These are phyloP conservation scores for Cuniculus paca DNA, from an alignment of 2,797 vertebrate genomes.

Conservation along the genomic window DNA sequence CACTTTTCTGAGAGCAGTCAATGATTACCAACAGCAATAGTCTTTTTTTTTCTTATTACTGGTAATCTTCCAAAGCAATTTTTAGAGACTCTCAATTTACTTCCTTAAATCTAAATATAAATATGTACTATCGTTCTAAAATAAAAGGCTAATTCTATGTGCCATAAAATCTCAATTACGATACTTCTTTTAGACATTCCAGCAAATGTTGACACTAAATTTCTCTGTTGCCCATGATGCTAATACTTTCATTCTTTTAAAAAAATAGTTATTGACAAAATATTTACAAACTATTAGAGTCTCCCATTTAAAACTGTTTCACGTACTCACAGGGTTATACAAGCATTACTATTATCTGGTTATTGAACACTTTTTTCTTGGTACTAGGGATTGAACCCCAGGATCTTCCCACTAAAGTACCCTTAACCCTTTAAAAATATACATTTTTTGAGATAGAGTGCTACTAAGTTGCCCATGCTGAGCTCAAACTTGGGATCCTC, in stretches of 20 bases:
- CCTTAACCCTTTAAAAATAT: neutral
- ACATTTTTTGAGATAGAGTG: neutral
- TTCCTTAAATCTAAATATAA: slow-evolving; percentile 51
- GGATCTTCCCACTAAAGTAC: neutral
- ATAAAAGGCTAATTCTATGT: neutral
- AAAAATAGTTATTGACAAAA: slow-evolving; percentile 19
- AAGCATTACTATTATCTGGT: neutral
- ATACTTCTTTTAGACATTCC: neutral
- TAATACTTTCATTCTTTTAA: neutral
- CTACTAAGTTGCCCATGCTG: neutral
- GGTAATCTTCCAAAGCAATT: slow-evolving; percentile 15
- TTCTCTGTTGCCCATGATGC: neutral
- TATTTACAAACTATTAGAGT: slow-evolving; percentile 12
- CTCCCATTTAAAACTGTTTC: slow-evolving; percentile 22
- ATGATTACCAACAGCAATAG: neutral
- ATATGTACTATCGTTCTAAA: slow-evolving; percentile 1
- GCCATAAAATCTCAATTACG: slow-evolving; percentile 33
- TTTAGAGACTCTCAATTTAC: slow-evolving; percentile 51
- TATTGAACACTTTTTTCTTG: neutral
- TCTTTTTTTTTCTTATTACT: neutral
- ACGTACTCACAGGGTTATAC: slow-evolving; percentile 1
- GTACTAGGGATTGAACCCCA: neutral
- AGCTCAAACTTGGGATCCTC: neutral
- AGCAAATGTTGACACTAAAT: slow-evolving; percentile 53
- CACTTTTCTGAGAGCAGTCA: neutral